phyloP scores from a whole-genome alignment of 2,113 vertebrate species.

The Numida meleagris region DNA sequence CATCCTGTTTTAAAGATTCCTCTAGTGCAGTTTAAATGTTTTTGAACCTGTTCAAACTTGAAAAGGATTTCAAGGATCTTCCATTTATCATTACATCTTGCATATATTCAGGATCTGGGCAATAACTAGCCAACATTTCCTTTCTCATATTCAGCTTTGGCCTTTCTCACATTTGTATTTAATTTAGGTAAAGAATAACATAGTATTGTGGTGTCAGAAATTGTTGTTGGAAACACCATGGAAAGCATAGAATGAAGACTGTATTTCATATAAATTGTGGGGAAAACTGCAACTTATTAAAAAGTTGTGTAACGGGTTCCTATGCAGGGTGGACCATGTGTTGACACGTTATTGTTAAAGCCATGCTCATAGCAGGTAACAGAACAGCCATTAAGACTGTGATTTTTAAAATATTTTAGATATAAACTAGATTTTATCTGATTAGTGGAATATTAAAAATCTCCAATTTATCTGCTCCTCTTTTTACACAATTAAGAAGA shows the following conservation, averaged over 20 bases:
- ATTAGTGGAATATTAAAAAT: neutral
- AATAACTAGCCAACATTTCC: neutral
- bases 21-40: slow-evolving; percentile 34
- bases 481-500: neutral
- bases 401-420: neutral
- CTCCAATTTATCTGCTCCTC: neutral
- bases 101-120: neutral
- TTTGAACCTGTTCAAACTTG: slow-evolving; percentile 43
- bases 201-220: neutral
- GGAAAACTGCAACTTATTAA: neutral
- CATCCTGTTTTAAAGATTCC: slow-evolving; percentile 69
- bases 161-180: neutral
- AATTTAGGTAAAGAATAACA: neutral
- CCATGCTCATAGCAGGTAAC: neutral
- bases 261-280: neutral
- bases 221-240: neutral
- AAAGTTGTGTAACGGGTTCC: neutral
- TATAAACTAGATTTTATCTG: neutral
- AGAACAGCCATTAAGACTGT: neutral
- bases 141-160: neutral
- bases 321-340: neutral
- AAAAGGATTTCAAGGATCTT: slow-evolving; percentile 14
- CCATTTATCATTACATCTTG: neutral
- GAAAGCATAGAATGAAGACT: neutral
- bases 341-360: neutral